These are phyloP conservation scores for Brachionus plicatilis DNA, from an alignment of 1,140 invertebrate species.

Conservation along the genomic window DNA sequence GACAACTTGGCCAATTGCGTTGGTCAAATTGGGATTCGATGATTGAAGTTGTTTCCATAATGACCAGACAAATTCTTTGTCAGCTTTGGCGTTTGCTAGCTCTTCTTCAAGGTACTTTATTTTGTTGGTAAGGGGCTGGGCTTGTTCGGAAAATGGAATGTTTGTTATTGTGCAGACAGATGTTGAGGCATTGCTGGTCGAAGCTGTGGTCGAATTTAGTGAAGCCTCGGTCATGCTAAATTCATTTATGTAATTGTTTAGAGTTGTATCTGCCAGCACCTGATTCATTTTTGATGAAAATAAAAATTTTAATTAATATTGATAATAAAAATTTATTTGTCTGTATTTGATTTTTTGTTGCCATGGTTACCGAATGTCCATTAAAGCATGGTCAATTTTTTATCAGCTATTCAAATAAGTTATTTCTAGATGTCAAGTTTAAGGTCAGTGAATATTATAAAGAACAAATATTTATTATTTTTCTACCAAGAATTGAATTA, in stretches of 20 bases:
- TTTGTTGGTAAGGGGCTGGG: background rate
- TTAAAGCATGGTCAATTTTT: background rate
- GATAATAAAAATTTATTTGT: background rate
- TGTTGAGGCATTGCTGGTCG: background rate
- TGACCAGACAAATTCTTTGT: slow-evolving; percentile 57
- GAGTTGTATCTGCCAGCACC: background rate
- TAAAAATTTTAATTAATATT: background rate
- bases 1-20: slow-evolving; percentile 51
- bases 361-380: background rate
- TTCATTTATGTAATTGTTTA: slow-evolving; percentile 6
- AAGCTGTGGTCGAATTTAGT: background rate
- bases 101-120: slow-evolving; percentile 12
- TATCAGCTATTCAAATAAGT: background rate
- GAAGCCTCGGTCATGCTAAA: background rate
- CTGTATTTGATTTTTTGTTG: background rate
- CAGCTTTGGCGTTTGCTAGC: slow-evolving; percentile 45
- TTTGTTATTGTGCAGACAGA: background rate
- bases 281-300: background rate
- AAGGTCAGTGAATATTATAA: background rate
- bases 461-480: no score
- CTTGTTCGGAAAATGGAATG: background rate
- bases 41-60: slow-evolving; percentile 55
- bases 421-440: background rate
- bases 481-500: no score
- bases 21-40: slow-evolving; percentile 52